A percentile compares a stretch with the other conserved stretches of the same genome.
These are phyloP conservation scores for Eupithecia insigniata DNA, from an alignment of 2,888 invertebrate species.

Conservation along the genomic window DNA sequence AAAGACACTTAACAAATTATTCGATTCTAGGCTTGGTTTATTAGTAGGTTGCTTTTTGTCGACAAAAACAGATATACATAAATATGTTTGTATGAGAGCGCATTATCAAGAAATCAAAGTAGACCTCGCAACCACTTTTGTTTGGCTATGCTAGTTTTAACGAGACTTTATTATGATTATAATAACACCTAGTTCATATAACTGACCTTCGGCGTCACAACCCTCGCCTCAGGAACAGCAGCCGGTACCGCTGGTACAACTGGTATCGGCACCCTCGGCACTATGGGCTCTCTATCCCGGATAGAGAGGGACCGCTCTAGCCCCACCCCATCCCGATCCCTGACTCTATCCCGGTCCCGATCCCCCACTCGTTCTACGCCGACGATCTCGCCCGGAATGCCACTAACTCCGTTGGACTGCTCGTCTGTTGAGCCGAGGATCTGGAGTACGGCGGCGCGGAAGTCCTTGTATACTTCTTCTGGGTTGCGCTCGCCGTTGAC, in stretches of 20 bases:
- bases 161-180: no score
- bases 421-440: conserved; percentile 89
- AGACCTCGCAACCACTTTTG: no score
- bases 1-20: no score
- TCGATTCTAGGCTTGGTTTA: no score
- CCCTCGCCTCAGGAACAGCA: background rate
- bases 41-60: no score
- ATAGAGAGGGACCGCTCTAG: conserved; percentile 25
- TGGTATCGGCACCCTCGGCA: conserved; percentile 38
- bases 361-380: conserved; percentile 84
- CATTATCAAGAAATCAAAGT: no score
- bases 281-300: conserved; percentile 37
- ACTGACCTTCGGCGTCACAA: background rate
- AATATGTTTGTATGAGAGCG: no score
- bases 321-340: conserved; percentile 28
- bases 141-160: no score
- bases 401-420: conserved; percentile 85
- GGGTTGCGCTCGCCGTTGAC: conserved; percentile 95
- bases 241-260: conserved; percentile 34
- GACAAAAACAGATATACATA: no score
- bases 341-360: conserved; percentile 38
- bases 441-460: conserved; percentile 90
- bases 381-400: conserved; percentile 87
- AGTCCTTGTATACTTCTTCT: conserved; percentile 93
- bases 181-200: background rate